Conservation (phyloP, 2,113 vertebrate species). For the Oncorhynchus nerka region DNA sequence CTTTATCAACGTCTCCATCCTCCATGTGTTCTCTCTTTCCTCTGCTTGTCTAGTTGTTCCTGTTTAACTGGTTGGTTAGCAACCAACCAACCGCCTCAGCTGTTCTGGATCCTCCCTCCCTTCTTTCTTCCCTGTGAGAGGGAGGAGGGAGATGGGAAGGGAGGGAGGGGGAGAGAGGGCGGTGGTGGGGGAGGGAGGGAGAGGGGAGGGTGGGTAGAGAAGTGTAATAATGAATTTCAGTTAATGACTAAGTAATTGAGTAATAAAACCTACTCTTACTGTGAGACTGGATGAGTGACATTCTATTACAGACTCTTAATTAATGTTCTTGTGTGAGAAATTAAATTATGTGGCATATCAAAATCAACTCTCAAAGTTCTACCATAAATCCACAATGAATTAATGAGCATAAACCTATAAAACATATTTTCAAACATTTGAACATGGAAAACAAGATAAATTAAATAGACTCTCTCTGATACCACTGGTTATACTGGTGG, state of each 20-base stretch:
- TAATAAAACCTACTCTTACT: background rate
- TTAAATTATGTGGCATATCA: background rate
- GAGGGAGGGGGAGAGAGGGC: no score
- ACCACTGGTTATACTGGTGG: no score
- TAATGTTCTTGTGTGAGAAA: no score
- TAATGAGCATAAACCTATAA: background rate
- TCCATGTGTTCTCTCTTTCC: background rate
- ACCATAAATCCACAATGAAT: background rate
- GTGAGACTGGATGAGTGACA: background rate
- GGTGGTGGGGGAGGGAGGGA: no score
- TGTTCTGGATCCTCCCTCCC: background rate
- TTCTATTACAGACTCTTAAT: background rate
- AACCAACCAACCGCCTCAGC: background rate
- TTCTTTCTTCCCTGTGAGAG: background rate
- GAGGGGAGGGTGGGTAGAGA: background rate
- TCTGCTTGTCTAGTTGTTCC: conserved; percentile 15
- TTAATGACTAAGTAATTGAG: background rate
- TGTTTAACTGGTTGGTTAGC: conserved; percentile 12
- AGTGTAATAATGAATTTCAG: background rate
- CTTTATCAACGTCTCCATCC: background rate
- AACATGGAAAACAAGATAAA: no score
- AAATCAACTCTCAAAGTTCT: no score
- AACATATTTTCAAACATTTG: no score
- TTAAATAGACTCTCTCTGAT: background rate
- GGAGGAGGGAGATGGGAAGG: background rate